These are phyloP conservation scores for Pelagia noctiluca DNA, from an alignment of 30 jellyfish, hydroid and myxozoan species.

Conservation along the genomic window DNA sequence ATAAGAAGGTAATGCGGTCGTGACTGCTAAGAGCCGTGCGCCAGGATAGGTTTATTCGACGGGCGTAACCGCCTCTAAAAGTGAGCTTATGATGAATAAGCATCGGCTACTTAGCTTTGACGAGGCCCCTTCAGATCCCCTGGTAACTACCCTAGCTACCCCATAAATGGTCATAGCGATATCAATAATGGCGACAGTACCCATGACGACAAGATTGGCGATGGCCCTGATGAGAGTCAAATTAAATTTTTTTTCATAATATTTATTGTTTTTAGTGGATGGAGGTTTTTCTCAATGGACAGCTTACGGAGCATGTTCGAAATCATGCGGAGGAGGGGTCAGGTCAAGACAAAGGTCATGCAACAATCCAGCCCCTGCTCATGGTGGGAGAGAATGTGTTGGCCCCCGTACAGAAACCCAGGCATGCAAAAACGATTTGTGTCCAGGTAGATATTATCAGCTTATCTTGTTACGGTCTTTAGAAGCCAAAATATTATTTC, in stretches of 20 bases:
- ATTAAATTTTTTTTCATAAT: not conserved
- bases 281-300: constrained; percentile 69
- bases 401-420: constrained; percentile 31
- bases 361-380: constrained; percentile 55
- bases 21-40: too few species aligned
- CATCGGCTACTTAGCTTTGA: not conserved
- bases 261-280: constrained; percentile 35
- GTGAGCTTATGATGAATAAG: not conserved
- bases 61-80: too few species aligned
- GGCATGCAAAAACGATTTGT: constrained; percentile 30
- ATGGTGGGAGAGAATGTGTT: constrained; percentile 62
- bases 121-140: not conserved
- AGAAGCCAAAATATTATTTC: not conserved
- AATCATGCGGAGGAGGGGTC: constrained; percentile 68
- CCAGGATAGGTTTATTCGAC: too few species aligned
- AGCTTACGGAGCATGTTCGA: constrained; percentile 36
- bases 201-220: not conserved
- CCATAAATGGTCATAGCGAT: not conserved
- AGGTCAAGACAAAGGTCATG: constrained; percentile 39
- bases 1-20: too few species aligned
- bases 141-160: not conserved
- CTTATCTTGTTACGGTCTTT: not conserved
- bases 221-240: not conserved
- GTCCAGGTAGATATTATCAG: constrained; percentile 8
- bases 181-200: not conserved